Base-by-base conservation (phyloP, 2,113 vertebrate genomes). In the Nymphicus hollandicus region DNA sequence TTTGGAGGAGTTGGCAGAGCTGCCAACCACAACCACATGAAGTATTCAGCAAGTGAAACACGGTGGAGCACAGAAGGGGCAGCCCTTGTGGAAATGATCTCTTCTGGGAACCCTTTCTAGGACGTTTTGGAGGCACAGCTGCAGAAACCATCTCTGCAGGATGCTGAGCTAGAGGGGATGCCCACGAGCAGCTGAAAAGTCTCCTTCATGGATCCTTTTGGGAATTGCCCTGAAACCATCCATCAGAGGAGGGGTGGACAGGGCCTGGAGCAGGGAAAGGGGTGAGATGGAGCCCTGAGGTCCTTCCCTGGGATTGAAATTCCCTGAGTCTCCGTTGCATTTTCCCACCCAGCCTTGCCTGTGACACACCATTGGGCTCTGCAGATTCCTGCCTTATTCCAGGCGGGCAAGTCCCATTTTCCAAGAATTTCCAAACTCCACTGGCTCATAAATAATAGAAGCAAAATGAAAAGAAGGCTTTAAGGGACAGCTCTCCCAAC, bases 1-100 rank as follows among this genome's bases (percentile, higher is more conserved):
- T 86, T 73, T 41, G 44, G 91, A 94, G 88, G 89, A 97, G 95
- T 49, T 81, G 27, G 60, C 65, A 93, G 86, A 92, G 72, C 89
- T 83, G 61, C 87, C 77, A 61, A 77, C 76, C 65, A 7, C 68
- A 94, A 33, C 24, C 37, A 27, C 44, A n/a, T 83, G 79, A 89
- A 73, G 77, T 85, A 93, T 80, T 43, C 79, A 89, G 90, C 47
- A 55, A 88, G 68, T 52, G 77, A 78, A 76, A 76, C 55, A 37
- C 5, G 65, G 79, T 80, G 84, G 63, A 53, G 77, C 41, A 35
- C 52, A 46, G 10, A 46, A 88, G 88, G 85, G 50, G 49, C 70
- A 47, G 27, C 12, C 50, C 47, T 69, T 37, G 29, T 78, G 91
- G 77, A 95, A 86, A 13, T 28, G 0, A 5, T 53, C n/a, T 79